Percentiles rank a stretch among this genome's conserved stretches.
These are phyloP conservation scores for Psylliodes chrysocephalus DNA, from an alignment of 2,888 invertebrate genomes.

Conservation along the genomic window DNA sequence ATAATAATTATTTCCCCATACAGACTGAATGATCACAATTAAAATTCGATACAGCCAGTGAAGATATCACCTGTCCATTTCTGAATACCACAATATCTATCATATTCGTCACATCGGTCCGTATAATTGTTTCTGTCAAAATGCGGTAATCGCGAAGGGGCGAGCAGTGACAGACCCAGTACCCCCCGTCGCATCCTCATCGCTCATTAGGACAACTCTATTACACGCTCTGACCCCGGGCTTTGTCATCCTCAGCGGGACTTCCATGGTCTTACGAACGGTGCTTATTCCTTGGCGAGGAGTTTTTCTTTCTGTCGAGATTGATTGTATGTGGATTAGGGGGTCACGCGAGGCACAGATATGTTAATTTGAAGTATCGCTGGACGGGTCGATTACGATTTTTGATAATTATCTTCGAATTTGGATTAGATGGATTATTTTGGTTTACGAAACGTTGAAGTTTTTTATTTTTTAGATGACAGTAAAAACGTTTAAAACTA, in stretches of 20 bases:
- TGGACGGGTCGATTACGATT: neutral
- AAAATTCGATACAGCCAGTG: neutral
- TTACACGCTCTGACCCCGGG: constrained; percentile 55
- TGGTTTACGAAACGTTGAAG: too few relatives aligned
- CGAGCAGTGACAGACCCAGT: constrained; percentile 50
- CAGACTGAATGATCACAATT: too few relatives aligned
- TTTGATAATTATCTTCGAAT: too few relatives aligned
- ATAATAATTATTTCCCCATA: too few relatives aligned
- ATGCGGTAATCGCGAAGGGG: constrained; percentile 31
- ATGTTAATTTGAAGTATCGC: constrained; percentile 24
- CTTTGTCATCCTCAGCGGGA: constrained; percentile 55
- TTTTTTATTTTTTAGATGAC: too few relatives aligned
- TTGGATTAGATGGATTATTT: too few relatives aligned
- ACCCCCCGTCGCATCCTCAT: constrained; percentile 52
- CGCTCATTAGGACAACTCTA: constrained; percentile 60
- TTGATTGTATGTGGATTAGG: constrained; percentile 41
- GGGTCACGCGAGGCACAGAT: constrained; percentile 27
- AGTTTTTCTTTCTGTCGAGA: constrained; percentile 35
- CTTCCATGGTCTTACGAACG: constrained; percentile 38
- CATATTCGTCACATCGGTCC: constrained; percentile 20
- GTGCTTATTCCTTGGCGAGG: constrained; percentile 27
- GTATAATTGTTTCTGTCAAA: constrained; percentile 44
- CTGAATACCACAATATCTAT: constrained; percentile 20
- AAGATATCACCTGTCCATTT: constrained; percentile 25
- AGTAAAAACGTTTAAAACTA: too few relatives aligned